Evolutionary conservation across 30 jellyfish, hydroid and myxozoan species (phyloP), one percentile per base, ranked within the genome.

Genomic region (Hydractinia echinata): DNA sequence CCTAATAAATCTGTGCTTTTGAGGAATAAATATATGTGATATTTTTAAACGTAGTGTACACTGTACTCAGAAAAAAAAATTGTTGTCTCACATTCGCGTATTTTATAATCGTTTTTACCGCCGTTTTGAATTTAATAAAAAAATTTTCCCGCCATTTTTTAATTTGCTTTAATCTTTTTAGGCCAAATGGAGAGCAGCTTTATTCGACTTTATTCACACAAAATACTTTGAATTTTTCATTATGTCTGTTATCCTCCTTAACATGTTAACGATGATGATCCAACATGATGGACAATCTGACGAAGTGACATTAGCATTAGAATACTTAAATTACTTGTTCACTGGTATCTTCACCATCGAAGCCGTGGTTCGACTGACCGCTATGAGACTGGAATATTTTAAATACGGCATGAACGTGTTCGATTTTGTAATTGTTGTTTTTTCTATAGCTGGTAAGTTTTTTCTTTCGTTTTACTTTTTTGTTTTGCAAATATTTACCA

Each of bases 261-360:
- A 93, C 83, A 93, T 93, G 99, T 70, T 93, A 61, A 87, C 96
- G 51, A 93, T 93, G 99, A 93, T 93, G 99, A 93, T 93, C 10
- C 95, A 93, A 68, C 99, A 93, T 81, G 67, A 93, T 76, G 84
- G 78, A 10, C 99, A 93, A 77, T 54, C 93, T 3, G 53, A 82
- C 0, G 96, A 93, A 81, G 99, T 93, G 48, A 79, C 73, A n/a
- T 67, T 85, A 13, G 99, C 99, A 0, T 88, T 93, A 16, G 87
- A 87, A 52, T 93, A 87, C 61, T 85, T 93, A 73, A 93, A 93
- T 72, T 93, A 81, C 82, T 82, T 93, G 19, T 93, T 93, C 88
- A 93, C 99, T 58, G 99, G 96, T 18, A 88, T 93, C 5, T 93
- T 93, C 93, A 88, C 96, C 16, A 83, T 87, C 20, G 99, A 93